phyloP scores from a whole-genome alignment of 2,113 vertebrate genomes.

The Spheniscus mendiculus region DNA sequence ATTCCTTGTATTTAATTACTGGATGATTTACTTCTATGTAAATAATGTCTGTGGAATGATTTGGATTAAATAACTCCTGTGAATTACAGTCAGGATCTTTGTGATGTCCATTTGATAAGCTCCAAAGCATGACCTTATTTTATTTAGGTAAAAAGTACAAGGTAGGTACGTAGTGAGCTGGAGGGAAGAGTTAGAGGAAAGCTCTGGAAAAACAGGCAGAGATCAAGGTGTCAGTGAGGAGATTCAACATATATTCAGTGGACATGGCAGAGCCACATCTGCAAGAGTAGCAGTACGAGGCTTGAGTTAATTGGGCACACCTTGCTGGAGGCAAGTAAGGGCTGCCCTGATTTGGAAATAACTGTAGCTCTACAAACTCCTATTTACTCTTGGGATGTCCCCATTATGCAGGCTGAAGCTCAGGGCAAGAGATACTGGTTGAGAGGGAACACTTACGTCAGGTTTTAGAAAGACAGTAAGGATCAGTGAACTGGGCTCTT shows the following conservation, averaged over 20 bases:
- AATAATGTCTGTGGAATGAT: neutral
- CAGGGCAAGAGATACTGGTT: neutral
- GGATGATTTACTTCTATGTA: neutral
- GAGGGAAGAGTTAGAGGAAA: neutral
- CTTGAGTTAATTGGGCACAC: neutral
- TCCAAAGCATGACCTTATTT: neutral
- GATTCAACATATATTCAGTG: neutral
- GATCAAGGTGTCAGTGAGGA: neutral
- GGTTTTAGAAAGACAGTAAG: neutral
- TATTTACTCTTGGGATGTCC: neutral
- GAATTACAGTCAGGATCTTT: neutral
- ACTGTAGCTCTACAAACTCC: neutral
- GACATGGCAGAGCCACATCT: neutral
- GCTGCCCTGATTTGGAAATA: neutral
- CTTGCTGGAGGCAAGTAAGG: neutral
- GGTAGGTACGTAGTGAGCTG: neutral
- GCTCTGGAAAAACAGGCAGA: neutral
- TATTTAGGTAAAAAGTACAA: neutral
- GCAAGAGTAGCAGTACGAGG: neutral
- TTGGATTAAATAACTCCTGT: neutral
- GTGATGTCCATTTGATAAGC: neutral
- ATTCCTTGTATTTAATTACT: neutral
- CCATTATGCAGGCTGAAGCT: neutral
- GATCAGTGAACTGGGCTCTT: neutral
- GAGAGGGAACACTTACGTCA: neutral